phyloP scores from a whole-genome alignment of 2,113 vertebrate genomes.

The Laterallus jamaicensis region DNA sequence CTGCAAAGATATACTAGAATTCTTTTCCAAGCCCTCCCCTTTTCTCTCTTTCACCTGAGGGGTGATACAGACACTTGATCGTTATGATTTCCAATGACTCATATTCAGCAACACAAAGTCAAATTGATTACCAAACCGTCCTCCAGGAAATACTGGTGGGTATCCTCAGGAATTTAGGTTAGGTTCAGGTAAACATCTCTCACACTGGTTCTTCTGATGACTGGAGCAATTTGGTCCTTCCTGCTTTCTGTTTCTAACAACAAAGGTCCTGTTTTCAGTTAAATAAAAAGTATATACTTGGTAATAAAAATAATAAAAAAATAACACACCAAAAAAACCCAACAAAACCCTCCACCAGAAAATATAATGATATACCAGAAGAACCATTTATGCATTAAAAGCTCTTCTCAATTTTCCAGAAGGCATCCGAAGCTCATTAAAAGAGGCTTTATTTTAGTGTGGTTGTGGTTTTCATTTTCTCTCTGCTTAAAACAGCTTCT shows the following conservation, averaged over 20 bases:
- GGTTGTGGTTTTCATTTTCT: constrained; percentile 62
- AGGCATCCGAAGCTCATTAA: constrained; percentile 59
- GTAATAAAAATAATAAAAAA: not conserved
- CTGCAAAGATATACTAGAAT: not conserved
- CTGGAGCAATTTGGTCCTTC: constrained; percentile 17
- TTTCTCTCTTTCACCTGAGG: not conserved
- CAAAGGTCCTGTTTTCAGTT: constrained; percentile 35
- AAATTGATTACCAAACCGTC: constrained; percentile 40
- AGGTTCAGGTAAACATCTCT: constrained; percentile 62
- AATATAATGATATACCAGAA: constrained; percentile 43
- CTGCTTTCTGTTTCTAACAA: constrained; percentile 63
- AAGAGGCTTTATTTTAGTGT: constrained; percentile 55
- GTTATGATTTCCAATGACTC: constrained; percentile 26
- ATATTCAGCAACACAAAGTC: constrained; percentile 13
- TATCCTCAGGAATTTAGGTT: constrained; percentile 64
- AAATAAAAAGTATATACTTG: not conserved
- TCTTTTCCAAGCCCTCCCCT: not conserved
- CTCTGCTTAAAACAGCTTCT: constrained; percentile 45
- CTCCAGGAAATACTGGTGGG: constrained; percentile 63
- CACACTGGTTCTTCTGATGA: constrained; percentile 50
- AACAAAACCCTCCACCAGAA: constrained; percentile 26
- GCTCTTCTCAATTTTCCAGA: constrained; percentile 35
- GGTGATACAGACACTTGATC: not conserved
- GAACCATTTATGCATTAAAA: constrained; percentile 31
- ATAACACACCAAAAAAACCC: not conserved